Conservation (phyloP, 2,797 vertebrate species). For the Dipus sagitta region DNA sequence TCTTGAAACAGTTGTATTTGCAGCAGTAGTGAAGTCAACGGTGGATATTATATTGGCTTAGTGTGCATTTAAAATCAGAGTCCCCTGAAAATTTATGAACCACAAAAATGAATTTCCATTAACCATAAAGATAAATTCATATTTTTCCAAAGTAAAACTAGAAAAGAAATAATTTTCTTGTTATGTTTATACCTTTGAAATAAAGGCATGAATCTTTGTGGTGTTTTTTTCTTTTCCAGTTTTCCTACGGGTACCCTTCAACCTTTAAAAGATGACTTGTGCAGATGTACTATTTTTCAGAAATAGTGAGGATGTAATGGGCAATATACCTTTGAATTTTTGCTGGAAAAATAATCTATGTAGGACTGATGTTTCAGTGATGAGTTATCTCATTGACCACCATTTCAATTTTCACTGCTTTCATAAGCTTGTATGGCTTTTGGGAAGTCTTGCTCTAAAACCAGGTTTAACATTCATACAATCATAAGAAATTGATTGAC, state of each 20-base stretch:
- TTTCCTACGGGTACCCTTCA: background rate
- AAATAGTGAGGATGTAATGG: background rate
- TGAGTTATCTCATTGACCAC: background rate
- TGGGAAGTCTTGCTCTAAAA: background rate
- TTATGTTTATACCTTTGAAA: constrained; percentile 4
- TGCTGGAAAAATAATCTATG: background rate
- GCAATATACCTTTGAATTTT: constrained; percentile 2
- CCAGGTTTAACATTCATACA: background rate
- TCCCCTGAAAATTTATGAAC: background rate
- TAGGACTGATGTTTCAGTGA: background rate
- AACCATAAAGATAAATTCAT: constrained; percentile 18
- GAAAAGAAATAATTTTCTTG: constrained; percentile 27
- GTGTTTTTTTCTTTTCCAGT: background rate
- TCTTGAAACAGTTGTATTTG: background rate
- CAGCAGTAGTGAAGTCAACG: background rate
- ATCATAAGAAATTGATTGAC: background rate
- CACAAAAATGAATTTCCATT: constrained; percentile 24
- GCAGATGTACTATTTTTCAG: background rate
- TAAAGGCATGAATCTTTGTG: background rate
- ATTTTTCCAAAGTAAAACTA: constrained; percentile 13
- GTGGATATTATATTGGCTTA: background rate
- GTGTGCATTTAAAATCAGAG: background rate
- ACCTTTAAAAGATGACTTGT: background rate
- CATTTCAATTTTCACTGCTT: constrained; percentile 20
- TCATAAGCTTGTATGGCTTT: background rate